These are phyloP conservation scores for Falco punctatus DNA, from an alignment of 2,113 vertebrate species.

Conservation along the genomic window DNA sequence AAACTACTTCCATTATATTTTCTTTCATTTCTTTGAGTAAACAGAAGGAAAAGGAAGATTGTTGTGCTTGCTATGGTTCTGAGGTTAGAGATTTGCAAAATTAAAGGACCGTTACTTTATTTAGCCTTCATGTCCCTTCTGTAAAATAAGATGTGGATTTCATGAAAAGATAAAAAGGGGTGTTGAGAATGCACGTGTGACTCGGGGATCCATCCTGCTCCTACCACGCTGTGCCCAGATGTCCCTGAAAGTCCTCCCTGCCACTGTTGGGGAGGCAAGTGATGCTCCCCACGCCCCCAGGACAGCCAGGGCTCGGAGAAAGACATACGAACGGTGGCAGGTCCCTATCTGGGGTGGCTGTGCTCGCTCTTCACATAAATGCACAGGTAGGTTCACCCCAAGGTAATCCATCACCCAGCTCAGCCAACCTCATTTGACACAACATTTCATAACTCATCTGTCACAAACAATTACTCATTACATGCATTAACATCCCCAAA, in stretches of 20 bases:
- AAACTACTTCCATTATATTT: background rate
- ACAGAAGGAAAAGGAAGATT: background rate
- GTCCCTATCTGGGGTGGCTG: background rate
- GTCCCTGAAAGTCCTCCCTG: background rate
- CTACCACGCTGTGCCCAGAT: background rate
- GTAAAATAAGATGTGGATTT: background rate
- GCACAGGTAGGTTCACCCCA: background rate
- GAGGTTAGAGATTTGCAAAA: background rate
- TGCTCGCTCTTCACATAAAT: background rate
- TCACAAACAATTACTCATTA: background rate
- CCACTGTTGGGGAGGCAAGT: fast-evolving
- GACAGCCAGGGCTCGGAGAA: background rate
- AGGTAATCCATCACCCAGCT: background rate
- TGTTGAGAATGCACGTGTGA: fast-evolving
- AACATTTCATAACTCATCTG: background rate
- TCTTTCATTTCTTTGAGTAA: background rate
- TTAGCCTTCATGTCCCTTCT: background rate
- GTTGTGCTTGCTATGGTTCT: background rate
- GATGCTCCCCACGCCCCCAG: background rate
- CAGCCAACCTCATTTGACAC: background rate
- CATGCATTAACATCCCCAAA: background rate
- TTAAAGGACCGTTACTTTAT: background rate
- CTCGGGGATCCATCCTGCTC: fast-evolving
- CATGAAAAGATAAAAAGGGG: too few relatives aligned
- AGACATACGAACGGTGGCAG: fast-evolving